Evolutionary conservation across 2,113 vertebrate genomes (phyloP).

Genomic region (Atlantisia rogersi): DNA sequence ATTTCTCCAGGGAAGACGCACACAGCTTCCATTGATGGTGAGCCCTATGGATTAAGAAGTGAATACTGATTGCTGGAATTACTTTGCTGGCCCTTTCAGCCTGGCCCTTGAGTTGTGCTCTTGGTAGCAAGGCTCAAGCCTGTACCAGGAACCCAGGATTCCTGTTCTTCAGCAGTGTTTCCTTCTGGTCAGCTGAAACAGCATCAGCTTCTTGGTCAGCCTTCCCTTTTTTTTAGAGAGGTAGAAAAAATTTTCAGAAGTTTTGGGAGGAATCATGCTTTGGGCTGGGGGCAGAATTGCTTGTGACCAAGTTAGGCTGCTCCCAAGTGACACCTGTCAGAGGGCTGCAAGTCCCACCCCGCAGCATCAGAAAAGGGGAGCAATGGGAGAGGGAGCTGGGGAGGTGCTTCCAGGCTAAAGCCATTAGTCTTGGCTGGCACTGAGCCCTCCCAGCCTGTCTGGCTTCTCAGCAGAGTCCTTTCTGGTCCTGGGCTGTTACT

Average conservation of each 20-base stretch:
- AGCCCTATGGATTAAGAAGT: conserved; percentile 13
- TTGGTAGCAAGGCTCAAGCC: not conserved
- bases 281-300: not conserved
- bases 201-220: not conserved
- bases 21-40: conserved; percentile 95
- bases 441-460: not conserved
- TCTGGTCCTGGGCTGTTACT: not conserved
- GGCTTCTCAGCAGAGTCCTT: not conserved
- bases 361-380: not conserved
- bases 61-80: not conserved
- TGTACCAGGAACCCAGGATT: not conserved
- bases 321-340: not conserved
- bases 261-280: not conserved
- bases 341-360: not conserved
- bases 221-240: not conserved
- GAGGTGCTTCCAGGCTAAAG: not conserved
- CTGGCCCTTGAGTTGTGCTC: not conserved
- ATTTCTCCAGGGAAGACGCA: conserved; percentile 93
- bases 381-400: not conserved
- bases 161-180: not conserved
- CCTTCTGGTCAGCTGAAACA: conserved; percentile 8
- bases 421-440: not conserved
- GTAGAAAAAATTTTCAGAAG: too few species aligned
- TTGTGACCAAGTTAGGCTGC: not conserved
- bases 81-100: not conserved